Conservation (phyloP, 2,888 invertebrate species). For the Osmoderma eremita region DNA sequence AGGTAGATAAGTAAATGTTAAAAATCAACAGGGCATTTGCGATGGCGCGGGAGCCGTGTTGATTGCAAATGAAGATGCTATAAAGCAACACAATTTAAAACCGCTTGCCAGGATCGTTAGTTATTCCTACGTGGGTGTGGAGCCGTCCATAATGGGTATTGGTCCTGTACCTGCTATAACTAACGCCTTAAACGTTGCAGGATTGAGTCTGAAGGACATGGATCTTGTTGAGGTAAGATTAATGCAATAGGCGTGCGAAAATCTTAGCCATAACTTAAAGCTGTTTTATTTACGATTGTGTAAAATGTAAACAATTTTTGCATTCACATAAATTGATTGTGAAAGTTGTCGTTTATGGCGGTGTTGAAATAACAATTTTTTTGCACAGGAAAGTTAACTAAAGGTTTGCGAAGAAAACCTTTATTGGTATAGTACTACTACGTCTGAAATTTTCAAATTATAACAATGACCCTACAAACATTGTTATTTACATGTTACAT, state of each 20-base stretch:
- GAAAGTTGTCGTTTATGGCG: too few relatives aligned
- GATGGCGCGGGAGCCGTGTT: slow-evolving; percentile 97
- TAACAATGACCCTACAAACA: too few relatives aligned
- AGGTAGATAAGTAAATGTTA: not conserved
- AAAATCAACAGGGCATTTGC: slow-evolving; percentile 82
- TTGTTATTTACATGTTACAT: too few relatives aligned
- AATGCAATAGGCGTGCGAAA: not conserved
- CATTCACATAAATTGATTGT: too few relatives aligned
- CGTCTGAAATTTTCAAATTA: too few relatives aligned
- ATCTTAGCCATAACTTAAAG: too few relatives aligned
- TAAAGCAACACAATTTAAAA: slow-evolving; percentile 80
- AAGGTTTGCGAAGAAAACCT: too few relatives aligned
- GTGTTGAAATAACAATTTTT: too few relatives aligned
- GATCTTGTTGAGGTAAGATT: slow-evolving; percentile 89
- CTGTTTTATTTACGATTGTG: too few relatives aligned
- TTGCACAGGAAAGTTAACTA: too few relatives aligned
- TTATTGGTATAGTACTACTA: too few relatives aligned
- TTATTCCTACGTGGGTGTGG: slow-evolving; percentile 94
- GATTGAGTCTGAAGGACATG: slow-evolving; percentile 83
- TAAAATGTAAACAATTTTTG: too few relatives aligned
- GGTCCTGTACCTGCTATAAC: slow-evolving; percentile 95
- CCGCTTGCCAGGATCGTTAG: slow-evolving; percentile 92
- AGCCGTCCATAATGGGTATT: slow-evolving; percentile 97
- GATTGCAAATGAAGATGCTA: slow-evolving; percentile 90
- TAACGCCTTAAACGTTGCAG: slow-evolving; percentile 82